A percentile compares a stretch with the other conserved stretches of the same genome.
phyloP scores from a whole-genome alignment of 2,797 vertebrate species.

The Gymnopithys bicolor region DNA sequence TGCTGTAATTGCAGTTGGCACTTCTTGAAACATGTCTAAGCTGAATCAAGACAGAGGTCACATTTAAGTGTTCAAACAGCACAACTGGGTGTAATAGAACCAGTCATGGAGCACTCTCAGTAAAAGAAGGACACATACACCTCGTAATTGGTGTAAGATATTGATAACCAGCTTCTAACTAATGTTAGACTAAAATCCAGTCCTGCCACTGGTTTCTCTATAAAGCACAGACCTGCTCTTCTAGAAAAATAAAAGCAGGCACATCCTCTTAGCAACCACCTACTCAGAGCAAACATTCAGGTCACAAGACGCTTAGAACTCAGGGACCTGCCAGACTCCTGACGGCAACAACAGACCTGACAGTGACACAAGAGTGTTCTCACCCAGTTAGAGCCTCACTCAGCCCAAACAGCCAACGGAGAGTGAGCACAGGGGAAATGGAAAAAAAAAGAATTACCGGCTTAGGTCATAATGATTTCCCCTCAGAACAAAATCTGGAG shows the following conservation, averaged over 20 bases:
- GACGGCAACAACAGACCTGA: not conserved
- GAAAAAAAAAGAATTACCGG: not conserved
- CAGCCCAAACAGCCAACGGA: not conserved
- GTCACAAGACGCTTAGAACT: constrained; percentile 43
- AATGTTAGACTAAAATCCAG: not conserved
- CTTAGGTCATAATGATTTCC: not conserved
- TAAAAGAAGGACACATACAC: not conserved
- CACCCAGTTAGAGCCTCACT: not conserved
- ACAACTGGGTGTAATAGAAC: not conserved
- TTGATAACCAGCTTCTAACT: not conserved
- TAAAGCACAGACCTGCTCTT: constrained; percentile 21
- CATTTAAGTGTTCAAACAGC: not conserved
- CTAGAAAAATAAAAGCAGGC: constrained; percentile 14
- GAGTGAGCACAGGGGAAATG: not conserved
- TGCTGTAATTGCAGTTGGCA: not conserved
- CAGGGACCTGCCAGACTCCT: constrained; percentile 10
- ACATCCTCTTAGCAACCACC: constrained; percentile 46
- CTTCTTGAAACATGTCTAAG: not conserved
- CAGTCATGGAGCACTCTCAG: not conserved
- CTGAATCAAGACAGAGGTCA: not conserved
- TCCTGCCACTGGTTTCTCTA: not conserved
- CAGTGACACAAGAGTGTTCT: not conserved
- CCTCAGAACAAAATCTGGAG: not conserved
- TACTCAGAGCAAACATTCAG: constrained; percentile 29
- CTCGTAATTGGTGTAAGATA: not conserved